Base-by-base conservation (phyloP, 2,888 invertebrate species). In the Noctua pronuba region DNA sequence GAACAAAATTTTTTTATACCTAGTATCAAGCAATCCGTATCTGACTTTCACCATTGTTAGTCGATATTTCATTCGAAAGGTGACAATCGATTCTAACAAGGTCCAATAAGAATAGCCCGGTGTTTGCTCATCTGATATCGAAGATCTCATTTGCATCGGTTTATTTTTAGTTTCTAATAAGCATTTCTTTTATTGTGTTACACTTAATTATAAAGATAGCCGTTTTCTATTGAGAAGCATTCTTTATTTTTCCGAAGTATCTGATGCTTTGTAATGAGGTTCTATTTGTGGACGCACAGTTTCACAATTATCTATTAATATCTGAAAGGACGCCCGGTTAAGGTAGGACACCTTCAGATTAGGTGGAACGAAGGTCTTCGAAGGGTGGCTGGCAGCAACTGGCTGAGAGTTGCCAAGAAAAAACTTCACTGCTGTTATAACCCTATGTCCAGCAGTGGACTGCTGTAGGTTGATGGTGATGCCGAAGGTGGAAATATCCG, bases 21-120 rank as follows among this genome's bases (percentile, higher is more conserved):
- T 35, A 79, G 73, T 82, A 77, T 74, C 77, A 73, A 86, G 80
- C 85, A 78, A 80, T 74, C 80, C 77, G 85, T 84, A 77, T 83
- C 87, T 83, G 75, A 85, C 90, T 92, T 92, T 92, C 92, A 88
- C 92, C 88, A 90, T 91, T 91, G 90, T 91, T 91, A 86, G 65
- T 72, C 80, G 80, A 82, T 83, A 85, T 86, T 89, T 86, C 86
- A 82, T 88, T 86, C 71, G 85, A 87, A 79, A 88, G 86, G 84
- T 88, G 87, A 90, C 91, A 90, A 90, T 91, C 89, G 86, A 87
- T 89, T 89, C 83, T 76, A 87, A 82, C 88, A 88, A 89, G 85
- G 88, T 86, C 86, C 87, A 86, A 70, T 81, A 71, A 73, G 74
- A 86, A 85, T 55, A 16, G 31, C 64, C 69, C 58, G 52, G 52